These are phyloP conservation scores for Gila orcuttii DNA, from an alignment of 2,113 vertebrate genomes.

Conservation along the genomic window DNA sequence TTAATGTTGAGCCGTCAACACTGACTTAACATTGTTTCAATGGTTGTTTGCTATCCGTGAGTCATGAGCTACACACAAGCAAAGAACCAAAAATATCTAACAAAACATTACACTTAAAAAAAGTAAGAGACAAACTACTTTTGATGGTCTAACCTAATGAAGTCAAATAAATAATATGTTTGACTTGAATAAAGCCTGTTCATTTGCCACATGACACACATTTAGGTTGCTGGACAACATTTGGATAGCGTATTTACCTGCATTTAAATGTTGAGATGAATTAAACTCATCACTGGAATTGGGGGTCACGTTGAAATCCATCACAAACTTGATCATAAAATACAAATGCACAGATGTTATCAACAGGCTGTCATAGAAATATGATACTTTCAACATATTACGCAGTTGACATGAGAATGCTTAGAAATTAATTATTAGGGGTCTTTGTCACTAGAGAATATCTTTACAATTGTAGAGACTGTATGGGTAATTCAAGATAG, in stretches of 20 bases:
- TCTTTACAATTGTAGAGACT: not conserved
- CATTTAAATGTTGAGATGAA: constrained; percentile 10
- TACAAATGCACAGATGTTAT: not conserved
- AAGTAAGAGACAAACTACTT: not conserved
- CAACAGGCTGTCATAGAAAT: not conserved
- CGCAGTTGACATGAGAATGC: not conserved
- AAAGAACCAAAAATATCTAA: not conserved
- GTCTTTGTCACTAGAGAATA: not conserved
- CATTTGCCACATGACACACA: not conserved
- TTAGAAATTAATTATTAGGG: not conserved
- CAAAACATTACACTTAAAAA: not conserved
- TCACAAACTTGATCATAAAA: not conserved
- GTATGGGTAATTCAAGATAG: not conserved
- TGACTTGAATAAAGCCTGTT: not conserved
- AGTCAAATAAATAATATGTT: not conserved
- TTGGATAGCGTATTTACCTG: not conserved
- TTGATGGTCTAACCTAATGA: not conserved
- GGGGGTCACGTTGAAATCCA: not conserved
- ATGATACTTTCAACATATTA: not conserved
- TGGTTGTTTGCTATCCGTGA: not conserved
- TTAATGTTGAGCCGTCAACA: too few species aligned
- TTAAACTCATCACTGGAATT: constrained; percentile 15
- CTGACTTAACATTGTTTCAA: too few species aligned
- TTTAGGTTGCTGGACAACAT: not conserved
- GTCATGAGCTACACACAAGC: not conserved